Evolutionary conservation across 2,888 invertebrate species (phyloP).

Genomic region (Lobophora halterata): DNA sequence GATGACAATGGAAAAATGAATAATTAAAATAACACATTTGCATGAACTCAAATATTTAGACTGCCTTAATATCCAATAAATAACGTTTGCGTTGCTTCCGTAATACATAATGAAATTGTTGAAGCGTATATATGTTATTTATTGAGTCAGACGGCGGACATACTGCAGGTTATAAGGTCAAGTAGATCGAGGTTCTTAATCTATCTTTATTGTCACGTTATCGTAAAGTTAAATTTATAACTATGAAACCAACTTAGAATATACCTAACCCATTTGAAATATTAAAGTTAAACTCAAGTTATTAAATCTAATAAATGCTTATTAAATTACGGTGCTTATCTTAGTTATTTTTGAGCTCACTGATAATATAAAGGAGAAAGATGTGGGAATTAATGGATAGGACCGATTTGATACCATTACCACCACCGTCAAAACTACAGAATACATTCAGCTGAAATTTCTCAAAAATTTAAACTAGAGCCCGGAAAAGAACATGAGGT

Average conservation of each 20-base stretch:
- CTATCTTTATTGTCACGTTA: constrained; percentile 6
- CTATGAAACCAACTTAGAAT: too few species aligned
- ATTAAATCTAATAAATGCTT: too few species aligned
- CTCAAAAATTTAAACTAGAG: neutral
- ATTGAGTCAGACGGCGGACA: constrained; percentile 15
- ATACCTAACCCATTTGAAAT: too few species aligned
- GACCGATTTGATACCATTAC: too few species aligned
- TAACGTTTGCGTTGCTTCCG: constrained; percentile 14
- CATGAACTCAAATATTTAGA: constrained; percentile 13
- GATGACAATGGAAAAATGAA: too few species aligned
- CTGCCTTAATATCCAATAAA: constrained; percentile 16
- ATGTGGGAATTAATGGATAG: too few species aligned
- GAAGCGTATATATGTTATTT: constrained; percentile 10
- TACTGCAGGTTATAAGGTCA: constrained; percentile 20
- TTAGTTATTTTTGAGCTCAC: too few species aligned
- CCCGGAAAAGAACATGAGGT: too few species aligned
- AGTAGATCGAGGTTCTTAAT: constrained; percentile 11
- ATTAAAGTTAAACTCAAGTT: too few species aligned
- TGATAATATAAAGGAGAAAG: too few species aligned
- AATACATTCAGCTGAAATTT: neutral
- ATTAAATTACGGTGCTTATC: too few species aligned
- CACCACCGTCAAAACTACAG: too few species aligned
- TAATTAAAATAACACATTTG: constrained; percentile 10
- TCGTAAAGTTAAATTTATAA: constrained; percentile 1
- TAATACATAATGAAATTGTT: constrained; percentile 11